phyloP scores from a whole-genome alignment of 2,888 invertebrate genomes.

The Zootermopsis nevadensis region DNA sequence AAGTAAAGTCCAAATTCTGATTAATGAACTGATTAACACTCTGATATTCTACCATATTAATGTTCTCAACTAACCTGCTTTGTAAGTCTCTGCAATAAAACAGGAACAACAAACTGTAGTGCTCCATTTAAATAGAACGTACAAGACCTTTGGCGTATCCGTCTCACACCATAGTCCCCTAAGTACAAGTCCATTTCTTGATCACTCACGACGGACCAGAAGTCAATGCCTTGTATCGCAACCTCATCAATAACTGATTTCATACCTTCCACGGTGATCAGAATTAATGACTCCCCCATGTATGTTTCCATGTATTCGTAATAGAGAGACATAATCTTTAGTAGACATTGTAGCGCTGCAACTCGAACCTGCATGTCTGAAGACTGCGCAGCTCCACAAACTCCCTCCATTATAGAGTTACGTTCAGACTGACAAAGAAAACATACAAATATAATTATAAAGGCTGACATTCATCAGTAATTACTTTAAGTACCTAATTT shows the following conservation, averaged over 20 bases:
- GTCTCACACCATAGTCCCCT: constrained; percentile 93
- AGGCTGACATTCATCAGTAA: too few species aligned
- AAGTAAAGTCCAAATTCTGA: too few species aligned
- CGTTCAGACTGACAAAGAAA: constrained; percentile 93
- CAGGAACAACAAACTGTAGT: constrained; percentile 92
- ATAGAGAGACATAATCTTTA: constrained; percentile 97
- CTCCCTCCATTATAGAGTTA: constrained; percentile 97
- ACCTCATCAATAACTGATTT: constrained; percentile 96
- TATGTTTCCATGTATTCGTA: constrained; percentile 99
- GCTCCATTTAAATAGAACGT: constrained; percentile 99
- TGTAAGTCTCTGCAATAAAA: constrained; percentile 89
- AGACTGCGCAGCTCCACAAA: constrained; percentile 91
- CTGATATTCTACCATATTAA: too few species aligned
- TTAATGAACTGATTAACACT: too few species aligned
- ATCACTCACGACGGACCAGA: constrained; percentile 99
- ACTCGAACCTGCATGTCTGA: constrained; percentile 92
- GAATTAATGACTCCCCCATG: constrained; percentile 97
- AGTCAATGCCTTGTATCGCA: constrained; percentile 98
- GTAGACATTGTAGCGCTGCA: constrained; percentile 97
- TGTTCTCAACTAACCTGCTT: constrained; percentile 40
- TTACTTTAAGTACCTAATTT: too few species aligned
- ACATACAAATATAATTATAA: neutral
- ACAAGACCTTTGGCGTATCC: constrained; percentile 92
- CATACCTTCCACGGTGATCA: constrained; percentile 98
- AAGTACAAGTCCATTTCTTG: constrained; percentile 97